phyloP scores from a whole-genome alignment of 1,140 invertebrate species.

The Cherax quadricarinatus region DNA sequence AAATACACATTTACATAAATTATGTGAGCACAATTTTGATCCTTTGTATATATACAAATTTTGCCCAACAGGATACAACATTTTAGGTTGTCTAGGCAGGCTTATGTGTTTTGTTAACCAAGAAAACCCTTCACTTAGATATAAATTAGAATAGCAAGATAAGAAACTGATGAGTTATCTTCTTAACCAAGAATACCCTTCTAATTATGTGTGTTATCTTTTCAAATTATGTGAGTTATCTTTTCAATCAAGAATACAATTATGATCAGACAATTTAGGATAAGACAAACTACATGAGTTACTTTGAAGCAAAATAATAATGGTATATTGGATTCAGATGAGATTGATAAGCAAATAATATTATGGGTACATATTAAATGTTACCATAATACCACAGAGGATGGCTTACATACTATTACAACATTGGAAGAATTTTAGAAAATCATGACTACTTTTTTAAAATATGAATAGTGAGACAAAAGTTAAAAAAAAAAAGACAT shows the following conservation, averaged over 20 bases:
- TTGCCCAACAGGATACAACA: not conserved
- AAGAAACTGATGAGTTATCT: too few species aligned
- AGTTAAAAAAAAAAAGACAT: not conserved
- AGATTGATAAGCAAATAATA: not conserved
- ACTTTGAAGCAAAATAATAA: not conserved
- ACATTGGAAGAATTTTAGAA: not conserved
- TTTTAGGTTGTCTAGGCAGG: not conserved
- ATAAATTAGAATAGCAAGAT: too few species aligned
- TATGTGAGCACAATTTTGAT: not conserved
- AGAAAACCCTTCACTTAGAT: too few species aligned
- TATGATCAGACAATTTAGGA: too few species aligned
- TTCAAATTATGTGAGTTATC: too few species aligned
- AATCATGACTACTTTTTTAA: not conserved
- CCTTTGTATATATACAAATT: not conserved
- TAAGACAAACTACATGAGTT: too few species aligned
- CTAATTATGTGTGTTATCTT: too few species aligned
- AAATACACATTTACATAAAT: slow-evolving; percentile 1
- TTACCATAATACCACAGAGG: not conserved
- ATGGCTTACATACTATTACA: not conserved
- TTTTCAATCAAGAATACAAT: too few species aligned
- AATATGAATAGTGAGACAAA: not conserved
- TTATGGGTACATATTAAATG: not conserved
- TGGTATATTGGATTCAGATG: not conserved
- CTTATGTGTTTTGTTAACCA: too few species aligned
- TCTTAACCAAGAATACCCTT: too few species aligned